phyloP scores from a whole-genome alignment of 2,113 vertebrate genomes.

The Dicerorhinus sumatrensis region DNA sequence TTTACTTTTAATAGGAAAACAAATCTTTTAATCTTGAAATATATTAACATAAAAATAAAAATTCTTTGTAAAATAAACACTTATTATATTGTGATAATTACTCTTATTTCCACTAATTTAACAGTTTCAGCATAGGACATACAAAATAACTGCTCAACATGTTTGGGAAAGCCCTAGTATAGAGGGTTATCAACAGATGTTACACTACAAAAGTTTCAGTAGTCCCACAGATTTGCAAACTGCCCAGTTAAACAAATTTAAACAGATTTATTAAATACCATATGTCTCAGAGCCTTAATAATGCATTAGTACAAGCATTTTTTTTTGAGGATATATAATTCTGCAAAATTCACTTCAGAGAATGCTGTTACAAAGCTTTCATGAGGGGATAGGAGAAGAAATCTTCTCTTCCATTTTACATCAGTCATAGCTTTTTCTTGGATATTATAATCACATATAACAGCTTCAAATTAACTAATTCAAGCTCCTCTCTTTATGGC shows the following conservation, averaged over 20 bases:
- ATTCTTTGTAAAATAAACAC: background rate
- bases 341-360: slow-evolving; percentile 10
- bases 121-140: slow-evolving; percentile 19
- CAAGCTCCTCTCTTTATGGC: background rate
- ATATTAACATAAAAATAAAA: background rate
- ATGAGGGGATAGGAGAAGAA: background rate
- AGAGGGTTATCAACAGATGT: background rate
- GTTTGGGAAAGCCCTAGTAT: background rate
- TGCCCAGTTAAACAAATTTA: background rate
- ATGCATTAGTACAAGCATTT: background rate
- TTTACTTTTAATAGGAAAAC: background rate
- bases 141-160: background rate
- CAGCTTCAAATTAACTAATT: background rate
- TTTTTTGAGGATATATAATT: background rate
- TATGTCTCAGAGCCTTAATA: background rate
- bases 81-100: background rate
- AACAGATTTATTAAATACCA: background rate
- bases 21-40: slow-evolving; percentile 20
- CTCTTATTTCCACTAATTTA: background rate
- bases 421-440: background rate
- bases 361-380: background rate
- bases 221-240: background rate
- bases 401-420: background rate
- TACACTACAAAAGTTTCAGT: background rate
- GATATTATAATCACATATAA: background rate